Evolutionary conservation across 2,888 invertebrate species (phyloP).

Genomic region (Pseudolycoriella hygida): DNA sequence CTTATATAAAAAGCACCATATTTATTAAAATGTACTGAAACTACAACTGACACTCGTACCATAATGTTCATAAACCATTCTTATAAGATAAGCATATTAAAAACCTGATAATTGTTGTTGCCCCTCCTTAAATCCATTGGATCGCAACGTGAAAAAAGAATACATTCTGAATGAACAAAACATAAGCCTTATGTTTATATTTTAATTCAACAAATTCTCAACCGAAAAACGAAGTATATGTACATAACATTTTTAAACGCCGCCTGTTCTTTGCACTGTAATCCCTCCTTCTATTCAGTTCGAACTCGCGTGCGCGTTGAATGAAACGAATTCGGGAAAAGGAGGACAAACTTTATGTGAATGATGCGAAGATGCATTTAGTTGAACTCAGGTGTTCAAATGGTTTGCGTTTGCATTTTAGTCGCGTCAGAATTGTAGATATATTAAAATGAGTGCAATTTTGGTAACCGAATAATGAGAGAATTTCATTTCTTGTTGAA

Average conservation of each 20-base stretch:
- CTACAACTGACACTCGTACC: neutral
- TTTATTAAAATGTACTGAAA: neutral
- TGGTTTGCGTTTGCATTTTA: neutral
- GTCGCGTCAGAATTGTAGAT: neutral
- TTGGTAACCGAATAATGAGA: neutral
- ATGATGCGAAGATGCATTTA: neutral
- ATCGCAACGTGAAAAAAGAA: no score
- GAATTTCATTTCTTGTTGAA: neutral
- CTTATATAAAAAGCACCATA: no score
- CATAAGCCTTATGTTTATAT: no score
- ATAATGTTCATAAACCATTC: conserved; percentile 3
- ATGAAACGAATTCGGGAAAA: neutral
- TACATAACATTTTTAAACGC: neutral
- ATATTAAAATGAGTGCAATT: neutral
- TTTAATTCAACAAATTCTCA: neutral
- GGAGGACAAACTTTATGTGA: neutral
- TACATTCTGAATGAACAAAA: no score
- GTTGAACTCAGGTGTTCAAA: neutral
- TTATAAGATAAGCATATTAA: conserved; percentile 4
- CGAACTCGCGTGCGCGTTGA: neutral
- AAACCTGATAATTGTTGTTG: conserved; percentile 2
- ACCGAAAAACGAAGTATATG: neutral
- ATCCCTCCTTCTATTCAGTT: neutral
- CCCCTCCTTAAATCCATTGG: conserved; percentile 1
- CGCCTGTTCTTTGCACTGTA: neutral